Conservation (phyloP, 2,113 vertebrate genomes). For the Colaptes auratus region DNA sequence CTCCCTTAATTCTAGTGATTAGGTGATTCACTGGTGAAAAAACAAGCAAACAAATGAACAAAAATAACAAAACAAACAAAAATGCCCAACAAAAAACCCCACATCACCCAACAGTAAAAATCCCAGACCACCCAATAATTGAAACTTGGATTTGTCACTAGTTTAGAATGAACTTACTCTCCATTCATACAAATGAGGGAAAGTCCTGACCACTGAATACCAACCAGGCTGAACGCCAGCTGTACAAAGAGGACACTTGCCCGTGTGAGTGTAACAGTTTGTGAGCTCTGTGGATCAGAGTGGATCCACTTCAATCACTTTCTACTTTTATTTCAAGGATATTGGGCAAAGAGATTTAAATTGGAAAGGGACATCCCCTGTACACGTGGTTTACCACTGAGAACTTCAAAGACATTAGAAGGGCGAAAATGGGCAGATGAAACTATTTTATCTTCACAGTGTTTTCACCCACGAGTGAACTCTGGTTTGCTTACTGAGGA, state of each 20-base stretch:
- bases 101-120: too few relatives aligned
- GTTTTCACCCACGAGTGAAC: neutral
- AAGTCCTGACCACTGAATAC: neutral
- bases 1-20: neutral
- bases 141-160: neutral
- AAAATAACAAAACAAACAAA: neutral
- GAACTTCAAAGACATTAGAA: neutral
- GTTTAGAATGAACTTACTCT: neutral
- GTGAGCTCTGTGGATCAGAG: neutral
- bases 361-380: neutral
- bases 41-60: neutral
- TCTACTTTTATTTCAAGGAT: neutral
- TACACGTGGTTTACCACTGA: fast-evolving
- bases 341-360: neutral
- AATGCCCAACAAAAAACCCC: too few relatives aligned
- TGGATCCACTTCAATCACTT: neutral
- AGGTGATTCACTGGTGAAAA: neutral
- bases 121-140: neutral
- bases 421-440: neutral
- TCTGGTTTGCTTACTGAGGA: neutral
- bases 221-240: neutral
- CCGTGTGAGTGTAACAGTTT: fast-evolving
- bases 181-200: neutral
- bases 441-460: neutral
- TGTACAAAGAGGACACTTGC: neutral